Percentiles rank a stretch among this genome's conserved stretches.
These are phyloP conservation scores for Xylocampa areola DNA, from an alignment of 2,888 invertebrate species.

Conservation along the genomic window DNA sequence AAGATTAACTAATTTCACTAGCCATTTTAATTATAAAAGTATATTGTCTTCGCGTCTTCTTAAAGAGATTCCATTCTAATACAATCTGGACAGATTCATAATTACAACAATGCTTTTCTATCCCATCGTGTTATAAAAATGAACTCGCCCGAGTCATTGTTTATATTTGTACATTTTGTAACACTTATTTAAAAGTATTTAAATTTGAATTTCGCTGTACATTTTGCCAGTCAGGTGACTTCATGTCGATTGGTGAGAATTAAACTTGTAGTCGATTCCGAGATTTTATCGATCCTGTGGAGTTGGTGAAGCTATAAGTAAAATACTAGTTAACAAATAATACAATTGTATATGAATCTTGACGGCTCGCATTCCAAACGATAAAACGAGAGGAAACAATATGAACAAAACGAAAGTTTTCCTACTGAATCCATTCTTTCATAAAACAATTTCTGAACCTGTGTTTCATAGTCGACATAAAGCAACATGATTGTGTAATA, in stretches of 20 bases:
- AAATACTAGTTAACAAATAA: too few relatives aligned
- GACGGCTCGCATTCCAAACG: too few relatives aligned
- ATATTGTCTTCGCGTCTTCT: background rate
- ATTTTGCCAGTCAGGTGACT: conserved; percentile 9
- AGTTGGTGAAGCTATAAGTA: too few relatives aligned
- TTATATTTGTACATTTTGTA: conserved; percentile 68
- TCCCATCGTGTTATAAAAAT: conserved; percentile 52
- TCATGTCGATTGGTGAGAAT: conserved; percentile 15
- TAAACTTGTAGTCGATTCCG: too few relatives aligned
- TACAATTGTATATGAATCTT: too few relatives aligned
- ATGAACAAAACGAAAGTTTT: too few relatives aligned
- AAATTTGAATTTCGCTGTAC: conserved; percentile 41
- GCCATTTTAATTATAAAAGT: too few relatives aligned
- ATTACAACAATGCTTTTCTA: conserved; percentile 42
- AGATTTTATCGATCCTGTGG: too few relatives aligned
- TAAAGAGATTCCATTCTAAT: conserved; percentile 12
- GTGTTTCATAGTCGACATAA: background rate
- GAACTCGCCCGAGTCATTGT: conserved; percentile 43
- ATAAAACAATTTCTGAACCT: background rate
- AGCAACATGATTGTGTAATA: background rate
- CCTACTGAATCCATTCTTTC: too few relatives aligned
- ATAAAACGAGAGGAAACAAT: too few relatives aligned
- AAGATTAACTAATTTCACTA: background rate
- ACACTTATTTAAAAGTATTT: conserved; percentile 52
- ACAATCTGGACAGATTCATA: conserved; percentile 19